These are phyloP conservation scores for Narcine bancroftii DNA, from an alignment of 2,113 vertebrate genomes.

Conservation along the genomic window DNA sequence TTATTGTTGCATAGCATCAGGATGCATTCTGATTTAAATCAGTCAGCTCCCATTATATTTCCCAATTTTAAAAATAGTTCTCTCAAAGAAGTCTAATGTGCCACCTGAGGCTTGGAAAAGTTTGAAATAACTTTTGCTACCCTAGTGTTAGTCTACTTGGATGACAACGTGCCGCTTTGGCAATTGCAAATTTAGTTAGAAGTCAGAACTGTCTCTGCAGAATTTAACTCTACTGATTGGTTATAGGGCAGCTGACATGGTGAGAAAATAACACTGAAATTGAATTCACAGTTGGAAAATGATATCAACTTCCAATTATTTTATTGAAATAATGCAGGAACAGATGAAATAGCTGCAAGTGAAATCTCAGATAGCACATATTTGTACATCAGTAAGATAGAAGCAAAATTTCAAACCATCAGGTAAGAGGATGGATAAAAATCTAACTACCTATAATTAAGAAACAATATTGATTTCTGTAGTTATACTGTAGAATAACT, in stretches of 20 bases:
- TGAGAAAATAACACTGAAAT: not conserved
- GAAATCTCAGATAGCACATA: not conserved
- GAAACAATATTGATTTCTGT: not conserved
- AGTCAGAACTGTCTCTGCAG: not conserved
- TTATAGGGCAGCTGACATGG: not conserved
- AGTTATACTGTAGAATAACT: not conserved
- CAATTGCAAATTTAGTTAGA: not conserved
- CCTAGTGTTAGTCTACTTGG: not conserved
- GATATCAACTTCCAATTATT: not conserved
- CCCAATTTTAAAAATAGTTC: not conserved
- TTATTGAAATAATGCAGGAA: not conserved
- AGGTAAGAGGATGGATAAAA: not conserved
- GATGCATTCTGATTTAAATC: not conserved
- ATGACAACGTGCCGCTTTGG: not conserved
- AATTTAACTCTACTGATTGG: not conserved
- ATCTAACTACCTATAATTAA: not conserved
- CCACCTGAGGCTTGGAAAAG: too few species aligned
- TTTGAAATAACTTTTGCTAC: not conserved
- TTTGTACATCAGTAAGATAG: not conserved
- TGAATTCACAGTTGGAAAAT: not conserved
- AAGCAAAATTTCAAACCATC: not conserved
- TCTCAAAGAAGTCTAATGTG: too few species aligned
- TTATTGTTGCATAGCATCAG: not conserved
- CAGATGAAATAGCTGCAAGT: not conserved
- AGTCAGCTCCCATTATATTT: not conserved